Conservation (phyloP, 1,140 invertebrate species). For the Drosophila melanica region DNA sequence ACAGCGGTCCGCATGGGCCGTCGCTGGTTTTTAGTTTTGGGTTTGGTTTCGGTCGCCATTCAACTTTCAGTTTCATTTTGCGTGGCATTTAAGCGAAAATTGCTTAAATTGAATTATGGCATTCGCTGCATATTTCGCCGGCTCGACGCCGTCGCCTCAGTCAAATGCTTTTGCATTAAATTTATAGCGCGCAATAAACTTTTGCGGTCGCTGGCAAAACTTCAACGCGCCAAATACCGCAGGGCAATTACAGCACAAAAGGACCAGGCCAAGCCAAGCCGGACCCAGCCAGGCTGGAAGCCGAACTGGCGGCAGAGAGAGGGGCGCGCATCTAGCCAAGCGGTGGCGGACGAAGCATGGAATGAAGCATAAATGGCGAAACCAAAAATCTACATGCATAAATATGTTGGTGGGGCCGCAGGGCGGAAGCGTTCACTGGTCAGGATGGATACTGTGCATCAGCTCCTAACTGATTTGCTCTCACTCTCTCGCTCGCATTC, state of each 20-base stretch:
- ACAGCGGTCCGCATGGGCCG: not conserved
- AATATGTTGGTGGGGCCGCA: constrained; percentile 43
- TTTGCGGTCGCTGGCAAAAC: constrained; percentile 68
- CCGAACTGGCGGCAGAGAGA: not conserved
- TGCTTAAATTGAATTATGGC: constrained; percentile 65
- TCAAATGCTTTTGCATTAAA: constrained; percentile 79
- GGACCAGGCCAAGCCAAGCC: constrained; percentile 5
- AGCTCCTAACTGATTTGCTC: constrained; percentile 44
- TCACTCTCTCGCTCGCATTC: constrained; percentile 25
- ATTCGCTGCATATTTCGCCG: constrained; percentile 57
- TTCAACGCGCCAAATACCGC: constrained; percentile 70
- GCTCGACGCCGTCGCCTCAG: constrained; percentile 25
- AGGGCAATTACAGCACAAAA: constrained; percentile 71
- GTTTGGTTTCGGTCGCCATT: not conserved
- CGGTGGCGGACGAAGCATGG: not conserved
- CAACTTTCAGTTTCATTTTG: constrained; percentile 38
- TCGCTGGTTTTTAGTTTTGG: constrained; percentile 11
- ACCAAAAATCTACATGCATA: constrained; percentile 67
- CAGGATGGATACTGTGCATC: constrained; percentile 43
- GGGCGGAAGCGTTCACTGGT: constrained; percentile 14
- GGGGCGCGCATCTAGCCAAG: not conserved
- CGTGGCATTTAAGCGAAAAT: constrained; percentile 49
- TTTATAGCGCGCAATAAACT: constrained; percentile 76
- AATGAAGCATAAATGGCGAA: constrained; percentile 15
- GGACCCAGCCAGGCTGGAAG: not conserved